These are phyloP conservation scores for Athalia circularis DNA, from an alignment of 2,888 invertebrate species.

Conservation along the genomic window DNA sequence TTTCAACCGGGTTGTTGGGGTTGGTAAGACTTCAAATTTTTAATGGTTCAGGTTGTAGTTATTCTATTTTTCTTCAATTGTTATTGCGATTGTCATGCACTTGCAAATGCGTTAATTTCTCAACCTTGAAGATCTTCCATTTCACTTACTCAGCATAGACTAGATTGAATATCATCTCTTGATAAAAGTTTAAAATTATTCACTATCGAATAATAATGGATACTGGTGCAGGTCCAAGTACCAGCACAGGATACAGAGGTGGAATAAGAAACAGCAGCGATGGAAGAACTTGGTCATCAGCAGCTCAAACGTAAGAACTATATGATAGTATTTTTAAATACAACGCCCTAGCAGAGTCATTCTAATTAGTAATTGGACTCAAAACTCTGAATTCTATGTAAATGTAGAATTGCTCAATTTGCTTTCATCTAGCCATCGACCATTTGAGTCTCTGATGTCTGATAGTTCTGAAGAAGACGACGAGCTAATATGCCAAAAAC, in stretches of 20 bases:
- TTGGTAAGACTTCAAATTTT: background rate
- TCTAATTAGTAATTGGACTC: too few species aligned
- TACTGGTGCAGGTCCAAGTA: slow-evolving; percentile 13
- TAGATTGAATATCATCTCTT: too few species aligned
- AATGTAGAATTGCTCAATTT: background rate
- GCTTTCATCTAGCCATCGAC: background rate
- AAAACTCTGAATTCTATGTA: background rate
- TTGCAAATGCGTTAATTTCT: too few species aligned
- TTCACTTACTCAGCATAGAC: too few species aligned
- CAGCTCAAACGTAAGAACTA: slow-evolving; percentile 20
- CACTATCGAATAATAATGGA: slow-evolving; percentile 1
- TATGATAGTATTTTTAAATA: background rate
- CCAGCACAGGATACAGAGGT: background rate
- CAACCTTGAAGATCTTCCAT: too few species aligned
- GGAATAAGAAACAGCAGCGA: background rate
- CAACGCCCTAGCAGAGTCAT: too few species aligned
- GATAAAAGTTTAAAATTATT: too few species aligned
- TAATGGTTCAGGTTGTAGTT: too few species aligned
- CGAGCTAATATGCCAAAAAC: too few species aligned
- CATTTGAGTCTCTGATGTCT: slow-evolving; percentile 15
- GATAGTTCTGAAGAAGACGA: too few species aligned
- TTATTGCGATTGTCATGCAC: too few species aligned
- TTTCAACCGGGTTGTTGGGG: background rate
- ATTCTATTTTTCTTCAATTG: background rate
- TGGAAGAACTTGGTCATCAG: slow-evolving; percentile 13